Evolutionary conservation across 2,113 vertebrate genomes (phyloP), one percentile per base, ranked within the genome.

Genomic region (Platycercus adscitus): DNA sequence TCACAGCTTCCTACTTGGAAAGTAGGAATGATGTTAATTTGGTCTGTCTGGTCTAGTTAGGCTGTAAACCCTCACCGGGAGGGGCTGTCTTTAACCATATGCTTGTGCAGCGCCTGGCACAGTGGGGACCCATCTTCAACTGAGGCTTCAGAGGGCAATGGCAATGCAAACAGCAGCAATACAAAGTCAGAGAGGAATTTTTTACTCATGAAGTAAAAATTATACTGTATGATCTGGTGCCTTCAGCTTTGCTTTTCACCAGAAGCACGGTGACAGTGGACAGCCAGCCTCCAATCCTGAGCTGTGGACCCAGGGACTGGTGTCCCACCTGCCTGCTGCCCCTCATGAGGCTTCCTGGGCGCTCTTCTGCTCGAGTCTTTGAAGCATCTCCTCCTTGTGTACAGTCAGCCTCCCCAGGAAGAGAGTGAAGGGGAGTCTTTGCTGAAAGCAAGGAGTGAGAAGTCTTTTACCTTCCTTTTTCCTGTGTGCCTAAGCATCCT

Each of bases 151-250:
- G 4, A 79, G 66, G 56, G 53, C 39, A 53, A 0, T 4, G 17
- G 31, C 49, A 39, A 29, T 33, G 20, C 43, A 88, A 58, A 88
- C 58, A 69, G 56, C 53, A 71, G 23, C 6, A 17, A 76, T 17
- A 43, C 0, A 2, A 33, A 75, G 33, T 56, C 75, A 68, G 44
- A 79, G 68, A 84, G 61, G 70, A 86, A 31, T 26, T 80, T 89
- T 52, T 5, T 0, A 43, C 43, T 39, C 2, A 26, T 0, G 0
- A 44, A 60, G 52, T 37, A 20, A 18, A 73, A 35, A 23, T 6
- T 35, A 64, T 37, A 19, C 49, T 43, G 8, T 6, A 28, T 31
- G 26, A 60, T 21, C 16, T 0, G 0, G 65, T 41, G 19, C 21
- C 17, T 56, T 52, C 39, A 29, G 39, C 39, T 44, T 49, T 73